Conservation (phyloP, 2,113 vertebrate genomes). For the Corvus hawaiiensis region DNA sequence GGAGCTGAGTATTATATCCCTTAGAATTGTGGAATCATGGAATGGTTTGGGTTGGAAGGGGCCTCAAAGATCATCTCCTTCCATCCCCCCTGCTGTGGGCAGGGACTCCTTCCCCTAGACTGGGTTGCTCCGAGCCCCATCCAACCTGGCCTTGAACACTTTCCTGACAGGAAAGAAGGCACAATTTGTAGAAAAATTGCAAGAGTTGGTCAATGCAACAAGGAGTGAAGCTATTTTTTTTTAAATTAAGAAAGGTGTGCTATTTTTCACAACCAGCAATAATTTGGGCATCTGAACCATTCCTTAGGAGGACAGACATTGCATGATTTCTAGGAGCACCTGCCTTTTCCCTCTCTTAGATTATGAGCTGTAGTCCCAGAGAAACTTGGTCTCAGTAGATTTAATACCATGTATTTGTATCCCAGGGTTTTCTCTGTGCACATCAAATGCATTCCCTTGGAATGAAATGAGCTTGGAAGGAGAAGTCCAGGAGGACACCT, state of each 20-base stretch:
- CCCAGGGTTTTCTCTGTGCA: background rate
- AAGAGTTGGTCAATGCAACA: background rate
- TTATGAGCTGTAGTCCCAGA: background rate
- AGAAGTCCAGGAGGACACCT: background rate
- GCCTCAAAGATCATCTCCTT: background rate
- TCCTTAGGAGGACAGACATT: background rate
- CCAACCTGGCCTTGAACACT: background rate
- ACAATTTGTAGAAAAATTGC: background rate
- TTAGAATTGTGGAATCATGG: background rate
- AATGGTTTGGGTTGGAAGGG: background rate
- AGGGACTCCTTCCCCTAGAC: background rate
- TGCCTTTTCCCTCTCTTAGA: background rate
- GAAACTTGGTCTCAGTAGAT: background rate
- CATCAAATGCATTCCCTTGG: background rate
- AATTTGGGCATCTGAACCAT: background rate
- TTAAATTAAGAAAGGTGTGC: background rate
- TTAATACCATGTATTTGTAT: background rate
- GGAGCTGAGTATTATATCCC: background rate
- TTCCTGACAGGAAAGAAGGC: background rate
- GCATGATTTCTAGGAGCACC: background rate
- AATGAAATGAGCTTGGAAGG: background rate
- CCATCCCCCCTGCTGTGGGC: background rate
- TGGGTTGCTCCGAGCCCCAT: background rate
- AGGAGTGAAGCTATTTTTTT: background rate
- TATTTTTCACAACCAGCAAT: background rate